A percentile compares a stretch with the other conserved stretches of the same genome.
These are phyloP conservation scores for Callospermophilus lateralis DNA, from an alignment of 2,113 vertebrate species.

Conservation along the genomic window DNA sequence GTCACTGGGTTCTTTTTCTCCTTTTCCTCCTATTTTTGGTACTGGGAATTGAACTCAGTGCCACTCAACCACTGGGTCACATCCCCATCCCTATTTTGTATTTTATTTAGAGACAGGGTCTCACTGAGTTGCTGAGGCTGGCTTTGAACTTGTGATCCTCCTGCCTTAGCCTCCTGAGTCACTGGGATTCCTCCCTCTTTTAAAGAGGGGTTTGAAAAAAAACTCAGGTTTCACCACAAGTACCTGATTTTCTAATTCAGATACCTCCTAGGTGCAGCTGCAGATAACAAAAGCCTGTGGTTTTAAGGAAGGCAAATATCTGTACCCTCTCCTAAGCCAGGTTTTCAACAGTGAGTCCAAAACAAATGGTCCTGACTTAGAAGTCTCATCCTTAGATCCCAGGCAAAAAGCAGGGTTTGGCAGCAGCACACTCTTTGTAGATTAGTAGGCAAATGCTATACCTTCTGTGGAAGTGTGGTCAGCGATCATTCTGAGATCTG, in stretches of 20 bases:
- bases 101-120: too few relatives aligned
- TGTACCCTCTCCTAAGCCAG: background rate
- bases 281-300: background rate
- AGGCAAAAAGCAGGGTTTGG: background rate
- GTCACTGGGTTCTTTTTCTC: background rate
- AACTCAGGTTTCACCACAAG: background rate
- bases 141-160: too few relatives aligned
- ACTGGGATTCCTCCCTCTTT: background rate
- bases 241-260: background rate
- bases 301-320: conserved; percentile 21
- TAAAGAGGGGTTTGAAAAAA: background rate
- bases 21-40: background rate
- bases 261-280: background rate
- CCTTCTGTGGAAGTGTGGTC: background rate
- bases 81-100: too few relatives aligned
- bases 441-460: background rate
- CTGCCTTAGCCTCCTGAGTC: too few relatives aligned
- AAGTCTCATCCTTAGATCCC: background rate
- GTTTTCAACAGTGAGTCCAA: background rate
- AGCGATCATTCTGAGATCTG: background rate
- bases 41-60: too few relatives aligned
- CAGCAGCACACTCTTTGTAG: background rate
- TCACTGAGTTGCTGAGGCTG: too few relatives aligned
- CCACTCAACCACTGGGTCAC: too few relatives aligned
- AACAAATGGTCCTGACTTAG: conserved; percentile 12